Evolutionary conservation across 2,888 invertebrate genomes (phyloP), one percentile per base, ranked within the genome.

Genomic region (Phortica magna): DNA sequence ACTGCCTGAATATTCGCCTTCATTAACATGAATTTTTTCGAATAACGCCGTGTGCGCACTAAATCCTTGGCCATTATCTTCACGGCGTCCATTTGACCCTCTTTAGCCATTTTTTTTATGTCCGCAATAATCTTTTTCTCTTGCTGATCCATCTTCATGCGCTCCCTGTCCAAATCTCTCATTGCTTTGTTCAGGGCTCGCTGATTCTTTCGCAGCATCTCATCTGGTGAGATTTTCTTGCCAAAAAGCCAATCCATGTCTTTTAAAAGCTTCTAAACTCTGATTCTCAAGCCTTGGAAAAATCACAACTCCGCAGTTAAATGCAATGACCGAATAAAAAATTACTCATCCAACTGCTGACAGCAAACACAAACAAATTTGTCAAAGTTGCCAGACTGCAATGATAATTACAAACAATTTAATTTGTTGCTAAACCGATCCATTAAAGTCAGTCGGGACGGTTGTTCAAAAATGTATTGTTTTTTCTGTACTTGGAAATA

Each of bases 41-140:
- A 96, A 89, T 99, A 99, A 71, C 96, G 95, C 78, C 99, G 94
- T 0, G 99, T 99, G 82, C 99, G 94, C 7, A 99, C 99, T 82
- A 99, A 93, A 93, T 99, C 99, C 91, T 98, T 98, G 0, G 99
- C 99, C 99, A 99, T 99, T 83, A 99, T 99, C 93, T 98, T 99
- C 0, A 99, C 99, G 14, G 99, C 98, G 93, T 99, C 99, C 98
- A 99, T 99, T 93, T 99, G 99, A 14, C 98, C 98, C 89, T 98
- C 98, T 91, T 99, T 99, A 0, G 99, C 99, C 93, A 99, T 95
- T 93, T 99, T 99, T 92, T 99, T 99, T 80, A 99, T 99, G 90
- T 99, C 99, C 0, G 95, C 95, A 79, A 99, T 99, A 79, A 99
- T 96, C 93, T 99, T 99, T 92, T 99, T 99, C 91, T 99, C 99